phyloP scores from a whole-genome alignment of 2,113 vertebrate species.

The Himantopus leucocephalus region DNA sequence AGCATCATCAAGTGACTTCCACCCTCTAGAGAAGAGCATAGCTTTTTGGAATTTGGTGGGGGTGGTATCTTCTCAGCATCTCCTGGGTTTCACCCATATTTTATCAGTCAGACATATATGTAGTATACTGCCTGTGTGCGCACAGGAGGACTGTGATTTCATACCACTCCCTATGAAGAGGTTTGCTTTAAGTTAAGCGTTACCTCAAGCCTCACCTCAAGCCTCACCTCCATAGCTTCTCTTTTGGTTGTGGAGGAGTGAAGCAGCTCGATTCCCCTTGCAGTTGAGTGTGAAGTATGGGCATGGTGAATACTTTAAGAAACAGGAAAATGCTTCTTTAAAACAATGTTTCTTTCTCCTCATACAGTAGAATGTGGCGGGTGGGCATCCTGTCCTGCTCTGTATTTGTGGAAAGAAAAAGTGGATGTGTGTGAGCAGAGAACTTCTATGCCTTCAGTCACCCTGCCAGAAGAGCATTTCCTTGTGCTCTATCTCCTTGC shows the following conservation, averaged over 20 bases:
- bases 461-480: background rate
- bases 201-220: background rate
- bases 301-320: background rate
- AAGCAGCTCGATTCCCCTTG: rapidly evolving
- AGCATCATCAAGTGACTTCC: background rate
- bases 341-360: background rate
- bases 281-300: background rate
- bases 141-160: background rate
- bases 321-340: background rate
- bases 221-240: background rate
- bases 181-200: background rate
- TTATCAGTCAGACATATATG: background rate
- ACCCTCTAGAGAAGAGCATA: background rate
- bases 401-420: background rate
- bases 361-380: rapidly evolving
- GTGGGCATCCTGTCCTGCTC: background rate
- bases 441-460: background rate
- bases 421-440: background rate
- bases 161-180: rapidly evolving
- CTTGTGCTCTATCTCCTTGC: background rate
- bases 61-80: background rate
- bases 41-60: background rate
- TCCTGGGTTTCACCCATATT: background rate
- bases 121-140: background rate
- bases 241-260: background rate